These are phyloP conservation scores for Papilio helenus DNA, from an alignment of 1,140 invertebrate species.

Conservation along the genomic window DNA sequence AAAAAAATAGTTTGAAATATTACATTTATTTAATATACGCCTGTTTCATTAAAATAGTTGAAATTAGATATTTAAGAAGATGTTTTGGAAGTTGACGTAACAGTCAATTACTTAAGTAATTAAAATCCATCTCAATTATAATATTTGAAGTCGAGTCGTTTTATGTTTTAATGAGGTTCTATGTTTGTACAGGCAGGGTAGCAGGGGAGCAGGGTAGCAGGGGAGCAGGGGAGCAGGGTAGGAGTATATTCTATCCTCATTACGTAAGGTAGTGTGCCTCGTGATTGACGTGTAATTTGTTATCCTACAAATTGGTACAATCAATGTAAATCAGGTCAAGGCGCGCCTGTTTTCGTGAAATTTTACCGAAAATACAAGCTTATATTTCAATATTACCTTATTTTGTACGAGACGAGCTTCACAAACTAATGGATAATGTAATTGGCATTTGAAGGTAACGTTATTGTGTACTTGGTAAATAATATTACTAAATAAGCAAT, in stretches of 20 bases:
- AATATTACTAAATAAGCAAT: neutral
- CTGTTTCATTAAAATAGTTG: too few species aligned
- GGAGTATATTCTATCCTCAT: slow-evolving; percentile 15
- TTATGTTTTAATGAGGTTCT: slow-evolving; percentile 34
- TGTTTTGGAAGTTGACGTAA: neutral
- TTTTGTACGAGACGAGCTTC: neutral
- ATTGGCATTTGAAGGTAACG: slow-evolving; percentile 16
- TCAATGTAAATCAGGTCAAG: slow-evolving; percentile 33
- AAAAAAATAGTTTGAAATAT: neutral
- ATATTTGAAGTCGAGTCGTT: slow-evolving; percentile 33
- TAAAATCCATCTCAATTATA: slow-evolving; percentile 28
- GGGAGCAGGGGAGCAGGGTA: neutral
- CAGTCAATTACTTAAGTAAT: slow-evolving; percentile 32
- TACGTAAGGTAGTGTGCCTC: neutral
- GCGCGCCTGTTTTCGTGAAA: slow-evolving; percentile 3
- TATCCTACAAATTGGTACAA: slow-evolving; percentile 20
- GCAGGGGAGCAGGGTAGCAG: neutral
- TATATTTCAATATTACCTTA: neutral
- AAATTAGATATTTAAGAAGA: too few species aligned
- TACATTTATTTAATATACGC: neutral
- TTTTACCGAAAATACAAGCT: neutral
- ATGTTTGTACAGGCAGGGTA: neutral
- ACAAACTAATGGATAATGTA: slow-evolving; percentile 5
- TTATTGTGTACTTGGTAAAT: slow-evolving; percentile 8
- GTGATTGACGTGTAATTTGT: slow-evolving; percentile 36